These are phyloP conservation scores for Polypterus senegalus DNA, from an alignment of 2,113 vertebrate genomes.

Conservation along the genomic window DNA sequence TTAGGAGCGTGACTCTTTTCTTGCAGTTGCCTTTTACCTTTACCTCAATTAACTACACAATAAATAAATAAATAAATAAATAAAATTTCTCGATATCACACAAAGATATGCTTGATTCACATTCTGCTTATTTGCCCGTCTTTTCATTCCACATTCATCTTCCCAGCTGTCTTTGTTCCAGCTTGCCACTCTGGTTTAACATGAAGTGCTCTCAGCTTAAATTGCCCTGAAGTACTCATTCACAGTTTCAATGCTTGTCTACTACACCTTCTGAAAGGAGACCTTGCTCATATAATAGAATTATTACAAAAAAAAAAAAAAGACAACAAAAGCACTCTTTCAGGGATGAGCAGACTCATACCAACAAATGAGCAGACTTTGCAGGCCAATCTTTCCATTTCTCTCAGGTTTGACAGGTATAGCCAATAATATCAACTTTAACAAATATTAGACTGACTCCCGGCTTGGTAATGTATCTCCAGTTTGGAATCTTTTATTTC, in stretches of 20 bases:
- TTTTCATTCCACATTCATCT: constrained; percentile 7
- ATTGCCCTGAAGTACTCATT: constrained; percentile 32
- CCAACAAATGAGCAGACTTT: constrained; percentile 20
- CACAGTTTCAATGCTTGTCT: constrained; percentile 26
- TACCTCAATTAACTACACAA: too few species aligned
- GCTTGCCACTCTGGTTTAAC: constrained; percentile 20
- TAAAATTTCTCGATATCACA: too few species aligned
- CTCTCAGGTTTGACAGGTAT: too few species aligned
- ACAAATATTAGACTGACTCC: neutral
- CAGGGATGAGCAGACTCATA: constrained; percentile 3
- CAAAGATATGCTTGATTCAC: constrained; percentile 22
- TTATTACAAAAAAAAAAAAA: too few species aligned
- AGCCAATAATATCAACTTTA: too few species aligned
- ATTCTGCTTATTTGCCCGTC: constrained; percentile 24
- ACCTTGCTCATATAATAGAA: constrained; percentile 9
- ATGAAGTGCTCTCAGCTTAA: constrained; percentile 32
- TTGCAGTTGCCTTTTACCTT: too few species aligned
- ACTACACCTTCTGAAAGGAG: constrained; percentile 24
- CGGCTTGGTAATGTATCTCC: constrained; percentile 1
- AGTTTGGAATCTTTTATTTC: constrained; percentile 22
- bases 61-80: too few species aligned
- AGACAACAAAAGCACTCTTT: too few species aligned
- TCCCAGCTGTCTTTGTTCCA: constrained; percentile 22
- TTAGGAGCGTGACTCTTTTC: too few species aligned
- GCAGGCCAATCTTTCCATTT: too few species aligned